A percentile compares a stretch with the other conserved stretches of the same genome.
Evolutionary conservation across 2,888 invertebrate species (phyloP).

Genomic region (Ormyrus thymus): DNA sequence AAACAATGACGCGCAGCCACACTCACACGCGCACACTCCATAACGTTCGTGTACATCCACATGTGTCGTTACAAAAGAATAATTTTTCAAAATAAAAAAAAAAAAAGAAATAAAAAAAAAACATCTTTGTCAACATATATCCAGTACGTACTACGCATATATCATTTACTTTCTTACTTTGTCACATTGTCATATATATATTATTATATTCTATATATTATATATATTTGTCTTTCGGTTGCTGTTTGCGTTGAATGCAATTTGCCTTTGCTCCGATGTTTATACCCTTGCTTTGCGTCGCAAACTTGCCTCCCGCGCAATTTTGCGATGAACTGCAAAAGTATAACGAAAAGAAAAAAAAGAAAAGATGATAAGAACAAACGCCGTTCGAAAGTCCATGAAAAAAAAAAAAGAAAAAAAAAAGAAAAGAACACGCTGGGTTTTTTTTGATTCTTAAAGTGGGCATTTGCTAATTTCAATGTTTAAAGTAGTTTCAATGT

Average conservation of each 20-base stretch:
- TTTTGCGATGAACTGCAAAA: slow-evolving; percentile 37
- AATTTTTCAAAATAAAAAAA: neutral
- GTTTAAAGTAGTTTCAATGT: neutral
- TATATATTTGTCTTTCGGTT: slow-evolving; percentile 59
- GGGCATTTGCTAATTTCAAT: neutral
- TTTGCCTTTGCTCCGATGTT: slow-evolving; percentile 57
- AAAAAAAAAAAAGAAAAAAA: slow-evolving; percentile 55
- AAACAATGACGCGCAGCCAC: slow-evolving; percentile 31
- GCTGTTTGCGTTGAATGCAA: slow-evolving; percentile 59
- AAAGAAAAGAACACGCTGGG: slow-evolving; percentile 39
- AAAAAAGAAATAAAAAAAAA: slow-evolving; percentile 14
- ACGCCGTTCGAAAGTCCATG: slow-evolving; percentile 55
- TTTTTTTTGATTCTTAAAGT: neutral
- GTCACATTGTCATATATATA: slow-evolving; percentile 54
- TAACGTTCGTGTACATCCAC: slow-evolving; percentile 34
- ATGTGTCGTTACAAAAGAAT: slow-evolving; percentile 37
- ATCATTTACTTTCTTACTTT: slow-evolving; percentile 56
- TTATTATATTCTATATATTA: slow-evolving; percentile 53
- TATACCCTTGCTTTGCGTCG: slow-evolving; percentile 37
- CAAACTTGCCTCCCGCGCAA: slow-evolving; percentile 14
- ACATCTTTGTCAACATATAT: slow-evolving; percentile 48
- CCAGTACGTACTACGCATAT: slow-evolving; percentile 56
- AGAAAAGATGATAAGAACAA: slow-evolving; percentile 35
- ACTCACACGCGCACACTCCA: slow-evolving; percentile 18
- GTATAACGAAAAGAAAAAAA: slow-evolving; percentile 62